Conservation (phyloP, 2,113 vertebrate genomes). For the Marmota flaviventris region DNA sequence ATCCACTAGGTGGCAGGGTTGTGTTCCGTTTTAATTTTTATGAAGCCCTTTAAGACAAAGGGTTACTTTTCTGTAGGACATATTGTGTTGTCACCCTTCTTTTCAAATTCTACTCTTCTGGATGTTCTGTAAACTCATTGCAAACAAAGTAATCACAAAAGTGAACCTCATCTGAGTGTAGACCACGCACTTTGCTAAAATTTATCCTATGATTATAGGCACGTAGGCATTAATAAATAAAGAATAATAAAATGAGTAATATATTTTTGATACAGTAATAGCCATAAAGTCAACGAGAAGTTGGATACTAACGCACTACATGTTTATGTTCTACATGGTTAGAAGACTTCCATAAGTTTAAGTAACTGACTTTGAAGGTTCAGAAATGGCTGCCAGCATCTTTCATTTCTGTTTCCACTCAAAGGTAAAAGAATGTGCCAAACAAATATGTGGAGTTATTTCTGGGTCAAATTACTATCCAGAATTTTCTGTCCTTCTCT, state of each 20-base stretch:
- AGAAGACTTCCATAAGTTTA: background rate
- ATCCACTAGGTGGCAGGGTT: conserved; percentile 69
- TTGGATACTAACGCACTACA: background rate
- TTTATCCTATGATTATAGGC: background rate
- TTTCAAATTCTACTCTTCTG: conserved; percentile 5
- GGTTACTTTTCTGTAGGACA: background rate
- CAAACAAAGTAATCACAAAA: background rate
- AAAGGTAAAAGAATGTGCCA: conserved; percentile 48
- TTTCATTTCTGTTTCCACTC: conserved; percentile 59
- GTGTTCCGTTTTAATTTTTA: background rate
- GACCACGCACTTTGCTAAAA: background rate
- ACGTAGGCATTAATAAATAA: background rate
- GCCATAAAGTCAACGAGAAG: background rate
- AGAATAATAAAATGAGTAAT: background rate
- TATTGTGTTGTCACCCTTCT: background rate
- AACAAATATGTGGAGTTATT: background rate
- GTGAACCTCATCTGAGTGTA: background rate
- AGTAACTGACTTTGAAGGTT: background rate
- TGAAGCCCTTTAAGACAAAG: background rate
- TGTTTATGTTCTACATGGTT: background rate
- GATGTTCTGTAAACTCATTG: background rate
- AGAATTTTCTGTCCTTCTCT: conserved; percentile 6
- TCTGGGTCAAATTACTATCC: background rate
- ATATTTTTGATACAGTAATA: background rate
- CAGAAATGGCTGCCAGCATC: background rate